phyloP scores from a whole-genome alignment of 2,113 vertebrate species.

The Steatornis caripensis region DNA sequence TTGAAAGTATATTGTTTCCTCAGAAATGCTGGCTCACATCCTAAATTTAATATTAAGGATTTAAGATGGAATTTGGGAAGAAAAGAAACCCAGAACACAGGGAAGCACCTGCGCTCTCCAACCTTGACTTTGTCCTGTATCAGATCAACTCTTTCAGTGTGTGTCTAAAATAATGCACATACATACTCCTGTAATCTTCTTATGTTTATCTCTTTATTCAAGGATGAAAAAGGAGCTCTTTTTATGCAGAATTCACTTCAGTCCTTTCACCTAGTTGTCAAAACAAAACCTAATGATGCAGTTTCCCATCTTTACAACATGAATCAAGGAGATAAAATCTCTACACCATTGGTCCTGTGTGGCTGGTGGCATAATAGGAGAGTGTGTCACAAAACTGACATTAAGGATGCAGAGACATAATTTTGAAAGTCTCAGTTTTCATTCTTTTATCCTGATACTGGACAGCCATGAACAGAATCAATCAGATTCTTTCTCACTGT shows the following conservation, averaged over 20 bases:
- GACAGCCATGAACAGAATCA: background rate
- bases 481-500: background rate
- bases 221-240: background rate
- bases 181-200: background rate
- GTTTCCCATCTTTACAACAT: slow-evolving; percentile 2
- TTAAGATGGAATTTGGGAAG: background rate
- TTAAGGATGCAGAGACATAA: background rate
- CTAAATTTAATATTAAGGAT: background rate
- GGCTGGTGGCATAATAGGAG: background rate
- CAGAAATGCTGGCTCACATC: background rate
- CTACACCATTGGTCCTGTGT: background rate
- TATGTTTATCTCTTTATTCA: slow-evolving; percentile 5
- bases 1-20: background rate
- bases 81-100: background rate
- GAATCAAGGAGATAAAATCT: slow-evolving; percentile 11
- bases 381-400: background rate
- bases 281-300: slow-evolving; percentile 15
- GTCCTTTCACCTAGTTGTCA: slow-evolving; percentile 35
- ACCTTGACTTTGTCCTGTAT: background rate
- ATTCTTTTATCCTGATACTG: background rate
- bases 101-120: background rate
- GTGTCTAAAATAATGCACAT: background rate
- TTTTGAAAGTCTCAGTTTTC: background rate
- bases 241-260: slow-evolving; percentile 20
- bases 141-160: background rate